Conservation (phyloP, 1,140 invertebrate species). For the Zaprionus camerounensis region DNA sequence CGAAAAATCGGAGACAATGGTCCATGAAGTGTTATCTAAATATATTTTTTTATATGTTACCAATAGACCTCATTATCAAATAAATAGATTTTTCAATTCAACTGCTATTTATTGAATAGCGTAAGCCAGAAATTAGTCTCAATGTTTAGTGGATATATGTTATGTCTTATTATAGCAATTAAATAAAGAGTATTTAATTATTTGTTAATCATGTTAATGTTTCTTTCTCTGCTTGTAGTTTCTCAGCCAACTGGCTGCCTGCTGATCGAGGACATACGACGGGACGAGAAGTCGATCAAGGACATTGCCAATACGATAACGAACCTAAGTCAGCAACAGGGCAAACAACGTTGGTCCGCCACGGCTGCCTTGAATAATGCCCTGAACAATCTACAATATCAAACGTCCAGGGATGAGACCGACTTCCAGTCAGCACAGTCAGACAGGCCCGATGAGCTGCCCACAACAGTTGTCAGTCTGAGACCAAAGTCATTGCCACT, state of each 20-base stretch:
- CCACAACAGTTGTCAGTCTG: slow-evolving; percentile 42
- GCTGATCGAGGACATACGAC: slow-evolving; percentile 79
- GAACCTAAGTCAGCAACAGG: slow-evolving; percentile 83
- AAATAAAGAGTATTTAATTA: too few relatives aligned
- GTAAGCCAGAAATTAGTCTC: too few relatives aligned
- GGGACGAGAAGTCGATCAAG: slow-evolving; percentile 81
- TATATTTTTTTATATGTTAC: too few relatives aligned
- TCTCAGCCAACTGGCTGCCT: slow-evolving; percentile 73
- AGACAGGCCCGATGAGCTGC: slow-evolving; percentile 32
- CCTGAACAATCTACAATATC: slow-evolving; percentile 71
- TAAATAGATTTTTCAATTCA: too few relatives aligned
- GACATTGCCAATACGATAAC: slow-evolving; percentile 83
- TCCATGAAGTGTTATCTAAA: too few relatives aligned
- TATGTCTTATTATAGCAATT: too few relatives aligned
- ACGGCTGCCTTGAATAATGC: slow-evolving; percentile 77
- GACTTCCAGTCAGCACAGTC: slow-evolving; percentile 65
- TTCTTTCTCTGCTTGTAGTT: slow-evolving; percentile 45
- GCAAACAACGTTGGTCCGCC: slow-evolving; percentile 69
- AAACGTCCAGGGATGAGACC: slow-evolving; percentile 76
- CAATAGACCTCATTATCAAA: too few relatives aligned
- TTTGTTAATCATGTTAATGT: background rate
- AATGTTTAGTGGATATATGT: too few relatives aligned
- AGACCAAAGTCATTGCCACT: slow-evolving; percentile 83
- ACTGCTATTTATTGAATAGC: too few relatives aligned
- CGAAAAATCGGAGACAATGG: too few relatives aligned